A percentile compares a stretch with the other conserved stretches of the same genome.
Evolutionary conservation across 2,113 vertebrate genomes (phyloP).

Genomic region (Halcyon senegalensis): DNA sequence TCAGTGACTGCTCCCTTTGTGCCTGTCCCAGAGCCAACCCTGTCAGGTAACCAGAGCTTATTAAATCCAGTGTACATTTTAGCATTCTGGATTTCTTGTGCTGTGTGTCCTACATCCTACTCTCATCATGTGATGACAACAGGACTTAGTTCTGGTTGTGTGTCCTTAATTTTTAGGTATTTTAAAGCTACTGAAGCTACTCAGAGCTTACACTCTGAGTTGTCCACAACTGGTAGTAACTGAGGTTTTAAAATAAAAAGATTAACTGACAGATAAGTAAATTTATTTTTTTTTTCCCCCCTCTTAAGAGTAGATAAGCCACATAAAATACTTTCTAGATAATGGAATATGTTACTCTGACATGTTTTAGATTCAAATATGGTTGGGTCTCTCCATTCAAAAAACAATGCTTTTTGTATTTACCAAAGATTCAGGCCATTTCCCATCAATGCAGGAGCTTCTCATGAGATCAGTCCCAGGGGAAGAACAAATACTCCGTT

Average conservation of each 20-base stretch:
- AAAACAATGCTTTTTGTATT: not conserved
- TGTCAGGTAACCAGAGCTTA: conserved; percentile 79
- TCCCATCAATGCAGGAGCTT: not conserved
- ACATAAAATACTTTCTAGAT: not conserved
- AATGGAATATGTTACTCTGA: not conserved
- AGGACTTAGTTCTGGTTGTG: accelerated
- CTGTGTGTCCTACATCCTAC: not conserved
- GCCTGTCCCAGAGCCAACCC: conserved; percentile 83
- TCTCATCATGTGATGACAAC: accelerated
- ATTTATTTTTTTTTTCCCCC: not conserved
- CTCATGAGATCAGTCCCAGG: not conserved
- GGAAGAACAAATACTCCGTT: not conserved
- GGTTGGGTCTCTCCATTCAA: not conserved
- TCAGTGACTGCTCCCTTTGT: conserved; percentile 87
- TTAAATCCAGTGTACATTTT: not conserved
- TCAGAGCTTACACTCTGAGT: not conserved
- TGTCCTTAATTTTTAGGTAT: not conserved
- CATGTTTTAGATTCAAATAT: too few species aligned
- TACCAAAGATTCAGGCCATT: not conserved
- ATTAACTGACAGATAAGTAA: not conserved
- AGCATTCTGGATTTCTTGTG: not conserved
- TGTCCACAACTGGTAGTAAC: not conserved
- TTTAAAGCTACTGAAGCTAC: not conserved
- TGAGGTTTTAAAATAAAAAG: not conserved
- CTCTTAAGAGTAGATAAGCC: not conserved